Evolutionary conservation across 2,888 invertebrate species (phyloP).

Genomic region (Geophilus truncorum): DNA sequence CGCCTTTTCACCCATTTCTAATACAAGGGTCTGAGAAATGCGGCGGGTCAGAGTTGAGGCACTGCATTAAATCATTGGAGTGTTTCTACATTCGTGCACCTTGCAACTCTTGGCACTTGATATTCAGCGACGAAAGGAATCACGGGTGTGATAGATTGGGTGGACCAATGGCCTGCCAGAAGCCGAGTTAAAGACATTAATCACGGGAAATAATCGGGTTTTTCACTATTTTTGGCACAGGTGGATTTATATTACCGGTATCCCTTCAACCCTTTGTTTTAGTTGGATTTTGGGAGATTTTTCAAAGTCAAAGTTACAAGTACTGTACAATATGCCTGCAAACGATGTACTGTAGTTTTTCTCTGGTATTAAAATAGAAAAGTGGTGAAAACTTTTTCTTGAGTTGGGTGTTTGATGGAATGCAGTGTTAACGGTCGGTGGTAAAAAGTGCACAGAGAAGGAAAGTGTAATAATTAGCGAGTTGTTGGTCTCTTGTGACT

Average conservation of each 20-base stretch:
- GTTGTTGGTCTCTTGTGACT: neutral
- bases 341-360: too few species aligned
- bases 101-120: neutral
- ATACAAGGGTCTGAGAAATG: neutral
- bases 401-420: neutral
- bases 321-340: too few species aligned
- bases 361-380: too few species aligned
- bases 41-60: neutral
- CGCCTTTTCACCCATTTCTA: neutral
- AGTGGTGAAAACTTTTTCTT: neutral
- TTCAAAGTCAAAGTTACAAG: too few species aligned
- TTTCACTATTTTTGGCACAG: too few species aligned
- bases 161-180: neutral
- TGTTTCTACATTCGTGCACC: neutral
- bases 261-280: neutral
- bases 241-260: too few species aligned
- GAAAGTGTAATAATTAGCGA: neutral
- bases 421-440: neutral
- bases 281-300: too few species aligned
- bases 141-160: neutral
- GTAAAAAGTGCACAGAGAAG: neutral
- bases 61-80: neutral
- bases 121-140: neutral
- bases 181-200: neutral
- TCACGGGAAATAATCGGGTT: too few species aligned